phyloP scores from a whole-genome alignment of 2,888 invertebrate genomes.

The Eupithecia vulgata region DNA sequence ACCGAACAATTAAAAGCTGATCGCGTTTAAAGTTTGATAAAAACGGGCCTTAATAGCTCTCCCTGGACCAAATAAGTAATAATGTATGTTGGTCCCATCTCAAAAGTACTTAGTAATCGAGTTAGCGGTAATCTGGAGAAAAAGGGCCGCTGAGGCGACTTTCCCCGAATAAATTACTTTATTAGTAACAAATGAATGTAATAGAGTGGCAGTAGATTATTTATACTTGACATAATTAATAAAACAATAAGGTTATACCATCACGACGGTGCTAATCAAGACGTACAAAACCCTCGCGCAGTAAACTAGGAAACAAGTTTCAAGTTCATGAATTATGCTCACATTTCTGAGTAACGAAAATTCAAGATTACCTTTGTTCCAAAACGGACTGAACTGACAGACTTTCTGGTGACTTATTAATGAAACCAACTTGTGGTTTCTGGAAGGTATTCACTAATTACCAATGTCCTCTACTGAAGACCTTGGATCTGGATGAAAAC shows the following conservation, averaged over 20 bases:
- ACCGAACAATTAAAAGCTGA: neutral
- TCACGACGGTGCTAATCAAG: neutral
- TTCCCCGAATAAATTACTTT: conserved; percentile 49
- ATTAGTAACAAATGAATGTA: conserved; percentile 1
- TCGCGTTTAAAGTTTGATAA: neutral
- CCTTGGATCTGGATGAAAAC: neutral
- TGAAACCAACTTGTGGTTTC: conserved; percentile 10
- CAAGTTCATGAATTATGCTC: conserved; percentile 8
- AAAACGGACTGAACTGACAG: conserved; percentile 6
- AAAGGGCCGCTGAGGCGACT: conserved; percentile 44
- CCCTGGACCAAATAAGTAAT: neutral
- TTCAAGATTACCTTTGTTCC: conserved; percentile 21
- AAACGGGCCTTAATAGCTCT: neutral
- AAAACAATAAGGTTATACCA: neutral
- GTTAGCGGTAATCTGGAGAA: conserved; percentile 52
- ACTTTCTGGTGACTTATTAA: conserved; percentile 24
- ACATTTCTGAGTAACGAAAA: conserved; percentile 35
- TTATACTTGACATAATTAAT: neutral
- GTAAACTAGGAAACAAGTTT: neutral
- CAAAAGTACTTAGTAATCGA: conserved; percentile 55
- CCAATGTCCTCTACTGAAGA: neutral
- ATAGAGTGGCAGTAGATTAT: neutral
- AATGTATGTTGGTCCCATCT: conserved; percentile 50
- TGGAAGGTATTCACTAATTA: conserved; percentile 10
- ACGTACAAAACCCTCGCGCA: neutral